Conservation (phyloP, 2,888 invertebrate species). For the Drosophila hamatofila region DNA sequence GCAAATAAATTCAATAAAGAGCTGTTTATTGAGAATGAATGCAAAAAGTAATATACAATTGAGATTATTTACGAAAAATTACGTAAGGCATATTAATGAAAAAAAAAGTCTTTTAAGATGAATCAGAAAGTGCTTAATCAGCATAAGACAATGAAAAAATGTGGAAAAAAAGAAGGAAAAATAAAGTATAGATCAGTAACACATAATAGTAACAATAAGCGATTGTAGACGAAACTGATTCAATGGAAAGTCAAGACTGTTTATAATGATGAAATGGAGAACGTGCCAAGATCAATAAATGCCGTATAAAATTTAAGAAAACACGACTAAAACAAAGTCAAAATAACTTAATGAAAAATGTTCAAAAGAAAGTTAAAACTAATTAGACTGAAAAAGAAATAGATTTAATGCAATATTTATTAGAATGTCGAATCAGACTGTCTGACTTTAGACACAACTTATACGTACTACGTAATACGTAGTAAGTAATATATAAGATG, state of each 20-base stretch:
- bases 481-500: too few species aligned
- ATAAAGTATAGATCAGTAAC: neutral
- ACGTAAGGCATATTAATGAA: neutral
- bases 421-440: too few species aligned
- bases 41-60: slow-evolving; percentile 2
- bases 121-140: neutral
- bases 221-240: neutral
- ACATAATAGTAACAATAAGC: neutral
- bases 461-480: too few species aligned
- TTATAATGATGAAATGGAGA: neutral
- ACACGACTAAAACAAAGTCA: too few species aligned
- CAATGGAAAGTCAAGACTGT: neutral
- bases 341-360: neutral
- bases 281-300: neutral
- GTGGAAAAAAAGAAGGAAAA: too few species aligned
- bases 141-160: neutral
- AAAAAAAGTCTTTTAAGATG: neutral
- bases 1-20: neutral
- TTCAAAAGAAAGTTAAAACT: too few species aligned
- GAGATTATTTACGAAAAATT: neutral
- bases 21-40: neutral
- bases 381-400: too few species aligned
- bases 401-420: too few species aligned
- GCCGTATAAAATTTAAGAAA: too few species aligned
- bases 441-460: too few species aligned